Percentiles rank a stretch among this genome's conserved stretches.
These are phyloP conservation scores for Alethe diademata DNA, from an alignment of 2,113 vertebrate genomes.

Conservation along the genomic window DNA sequence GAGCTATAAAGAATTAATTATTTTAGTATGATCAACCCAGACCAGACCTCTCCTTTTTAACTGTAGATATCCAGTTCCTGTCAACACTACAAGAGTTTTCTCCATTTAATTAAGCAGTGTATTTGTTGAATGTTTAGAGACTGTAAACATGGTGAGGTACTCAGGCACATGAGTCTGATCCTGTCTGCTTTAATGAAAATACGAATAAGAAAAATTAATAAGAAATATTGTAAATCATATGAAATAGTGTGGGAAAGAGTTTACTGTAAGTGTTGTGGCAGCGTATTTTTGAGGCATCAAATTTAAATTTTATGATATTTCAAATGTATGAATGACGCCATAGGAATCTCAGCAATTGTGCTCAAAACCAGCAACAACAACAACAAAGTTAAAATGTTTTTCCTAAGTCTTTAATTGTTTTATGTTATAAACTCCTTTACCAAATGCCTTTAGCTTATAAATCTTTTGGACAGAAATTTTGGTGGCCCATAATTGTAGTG, in stretches of 20 bases:
- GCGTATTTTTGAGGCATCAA: background rate
- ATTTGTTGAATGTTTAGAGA: background rate
- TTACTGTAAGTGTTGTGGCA: background rate
- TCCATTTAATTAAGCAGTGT: background rate
- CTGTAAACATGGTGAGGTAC: background rate
- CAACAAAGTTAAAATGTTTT: background rate
- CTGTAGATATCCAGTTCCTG: background rate
- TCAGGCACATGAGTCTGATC: background rate
- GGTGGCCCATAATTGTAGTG: background rate
- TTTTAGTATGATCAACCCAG: background rate
- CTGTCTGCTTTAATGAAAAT: background rate
- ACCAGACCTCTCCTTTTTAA: background rate
- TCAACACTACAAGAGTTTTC: background rate
- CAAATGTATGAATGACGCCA: background rate
- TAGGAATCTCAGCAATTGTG: background rate
- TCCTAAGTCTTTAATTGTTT: background rate
- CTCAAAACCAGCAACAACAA: background rate
- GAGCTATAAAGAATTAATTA: background rate
- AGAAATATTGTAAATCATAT: background rate
- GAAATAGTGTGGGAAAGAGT: background rate
- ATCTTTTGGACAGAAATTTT: background rate
- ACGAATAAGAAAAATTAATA: background rate
- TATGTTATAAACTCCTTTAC: background rate
- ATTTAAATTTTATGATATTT: background rate
- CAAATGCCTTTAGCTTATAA: background rate